Evolutionary conservation across 2,797 vertebrate genomes (phyloP), one percentile per base, ranked within the genome.

Genomic region (Synanceia verrucosa): DNA sequence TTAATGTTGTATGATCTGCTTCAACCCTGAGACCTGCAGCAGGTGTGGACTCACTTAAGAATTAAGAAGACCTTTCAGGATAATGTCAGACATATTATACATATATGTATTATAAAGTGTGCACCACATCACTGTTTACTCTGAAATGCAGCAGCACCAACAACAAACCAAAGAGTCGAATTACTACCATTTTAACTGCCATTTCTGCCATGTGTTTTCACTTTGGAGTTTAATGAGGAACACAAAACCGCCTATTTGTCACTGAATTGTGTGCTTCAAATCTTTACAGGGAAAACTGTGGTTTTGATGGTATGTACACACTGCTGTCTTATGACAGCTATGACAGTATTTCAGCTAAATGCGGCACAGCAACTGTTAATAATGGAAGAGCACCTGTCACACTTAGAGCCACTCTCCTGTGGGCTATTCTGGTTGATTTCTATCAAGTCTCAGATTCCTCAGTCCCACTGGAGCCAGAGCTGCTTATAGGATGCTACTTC

Each of bases 381-480:
- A 84, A 84, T 80, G 24, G 43, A 81, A 67, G 81, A 87, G 84
- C 93, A 95, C 94, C 94, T 95, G 94, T 93, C 88, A 71, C 82
- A 68, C 80, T 72, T 18, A 60, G 59, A 82, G 78, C 56, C 73
- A 70, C 68, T 85, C 86, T 90, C 78, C 64, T 82, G 64, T 77
- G 80, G 69, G 82, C 90, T 94, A 93, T 95, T 94, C 93, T 92
- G 87, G 94, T 93, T 83, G 81, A 92, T 93, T 94, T 93, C 87
- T 51, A 90, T 85, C 90, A 82, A 85, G 89, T 90, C 90, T 91
- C 88, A 66, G 82, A 90, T 94, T 94, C 91, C 78, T 86, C 73
- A 52, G 88, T 82, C 90, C 74, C 65, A 9, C 59, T 81, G 92
- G 87, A 90, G 92, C 81, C 88, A 2, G 26, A 29, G 76, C 75